Evolutionary conservation across 2,113 vertebrate genomes (phyloP), one percentile per base, ranked within the genome.

Genomic region (Actinemys pallida): DNA sequence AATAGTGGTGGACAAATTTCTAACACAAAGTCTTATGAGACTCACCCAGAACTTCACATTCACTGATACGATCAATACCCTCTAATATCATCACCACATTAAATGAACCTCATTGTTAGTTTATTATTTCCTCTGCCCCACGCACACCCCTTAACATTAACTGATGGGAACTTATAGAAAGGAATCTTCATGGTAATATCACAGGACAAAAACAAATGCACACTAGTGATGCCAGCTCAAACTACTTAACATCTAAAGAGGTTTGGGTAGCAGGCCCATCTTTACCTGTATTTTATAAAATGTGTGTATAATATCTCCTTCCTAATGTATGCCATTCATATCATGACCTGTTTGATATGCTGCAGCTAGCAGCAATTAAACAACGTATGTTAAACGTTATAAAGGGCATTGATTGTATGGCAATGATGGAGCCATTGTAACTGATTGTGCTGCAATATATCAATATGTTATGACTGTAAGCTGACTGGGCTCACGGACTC

Each of bases 361-460:
- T 84, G 89, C 83, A 59, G 45, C 35, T 65, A 91, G 75, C 25
- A 92, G 92, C 79, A 92, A 93, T 91, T 45, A 83, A 90, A 83
- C 5, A 75, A 90, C 91, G 93, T 75, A 84, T 94, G 83, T 83
- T 27, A 95, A 92, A 65, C n/a, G 47, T 94, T 78, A 81, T 81
- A 75, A 93, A 47, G 65, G 0, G 45, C 62, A 53, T 88, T 92
- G 90, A 79, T 87, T 85, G 84, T 92, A 83, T 65, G 53, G 53
- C 53, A 54, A 22, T 54, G 20, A 84, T 89, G 53, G 90, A 90
- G 83, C 85, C 80, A 81, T 92, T 91, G 87, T 52, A 95, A 85
- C 79, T 81, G 85, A 95, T 72, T 93, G 79, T 29, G n/a, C 1
- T 86, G 93, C 94, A 94, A 87, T 4, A 86, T 31, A 96, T 75